A percentile compares a stretch with the other conserved stretches of the same genome.
phyloP scores from a whole-genome alignment of 2,888 invertebrate genomes.

The Agrypnus murinus region DNA sequence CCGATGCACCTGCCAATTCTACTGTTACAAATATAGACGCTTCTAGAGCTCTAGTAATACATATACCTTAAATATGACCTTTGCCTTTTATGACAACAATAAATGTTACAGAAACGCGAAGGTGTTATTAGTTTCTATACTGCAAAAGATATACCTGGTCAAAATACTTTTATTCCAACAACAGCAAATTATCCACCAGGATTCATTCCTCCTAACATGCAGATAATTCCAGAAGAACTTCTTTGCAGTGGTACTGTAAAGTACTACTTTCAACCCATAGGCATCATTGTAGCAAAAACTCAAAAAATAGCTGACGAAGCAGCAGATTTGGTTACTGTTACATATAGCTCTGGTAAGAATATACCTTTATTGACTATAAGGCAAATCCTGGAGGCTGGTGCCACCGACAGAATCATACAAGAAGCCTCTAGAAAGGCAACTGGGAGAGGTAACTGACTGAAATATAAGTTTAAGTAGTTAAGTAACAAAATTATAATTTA shows the following conservation, averaged over 20 bases:
- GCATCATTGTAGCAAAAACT: conserved; percentile 80
- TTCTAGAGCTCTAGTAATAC: conserved; percentile 78
- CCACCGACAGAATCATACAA: conserved; percentile 69
- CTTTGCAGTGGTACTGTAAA: conserved; percentile 73
- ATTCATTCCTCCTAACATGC: not conserved
- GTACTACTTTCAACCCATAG: conserved; percentile 84
- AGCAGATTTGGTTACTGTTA: conserved; percentile 75
- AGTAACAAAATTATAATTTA: too few relatives aligned
- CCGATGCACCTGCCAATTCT: conserved; percentile 75
- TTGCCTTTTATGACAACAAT: not conserved
- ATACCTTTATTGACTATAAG: conserved; percentile 71
- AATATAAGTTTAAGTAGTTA: too few relatives aligned
- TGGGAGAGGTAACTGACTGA: conserved; percentile 57
- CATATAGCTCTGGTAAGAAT: conserved; percentile 71
- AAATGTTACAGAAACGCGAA: conserved; percentile 74
- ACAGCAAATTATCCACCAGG: conserved; percentile 46
- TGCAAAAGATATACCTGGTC: conserved; percentile 82
- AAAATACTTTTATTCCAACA: conserved; percentile 75
- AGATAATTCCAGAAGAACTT: conserved; percentile 70
- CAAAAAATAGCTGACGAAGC: conserved; percentile 76
- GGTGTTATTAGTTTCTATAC: conserved; percentile 80
- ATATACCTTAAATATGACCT: too few relatives aligned
- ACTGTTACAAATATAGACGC: conserved; percentile 78
- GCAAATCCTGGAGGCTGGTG: conserved; percentile 73
- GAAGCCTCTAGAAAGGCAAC: conserved; percentile 67